phyloP scores from a whole-genome alignment of 2,888 invertebrate genomes.

The Euclidia mi region DNA sequence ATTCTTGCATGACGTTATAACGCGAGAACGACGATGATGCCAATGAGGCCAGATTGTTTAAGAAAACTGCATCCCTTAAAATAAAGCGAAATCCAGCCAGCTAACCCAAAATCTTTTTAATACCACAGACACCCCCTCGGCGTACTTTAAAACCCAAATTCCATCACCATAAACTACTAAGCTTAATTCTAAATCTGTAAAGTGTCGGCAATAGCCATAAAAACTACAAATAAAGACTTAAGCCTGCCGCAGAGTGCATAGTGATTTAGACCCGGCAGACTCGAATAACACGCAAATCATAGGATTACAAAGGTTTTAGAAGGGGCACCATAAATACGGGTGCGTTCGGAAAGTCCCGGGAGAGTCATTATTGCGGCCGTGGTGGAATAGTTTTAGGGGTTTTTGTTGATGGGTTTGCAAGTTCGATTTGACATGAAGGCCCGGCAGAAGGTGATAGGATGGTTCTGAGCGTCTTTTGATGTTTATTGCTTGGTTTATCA shows the following conservation, averaged over 20 bases:
- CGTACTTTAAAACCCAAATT: constrained; percentile 14
- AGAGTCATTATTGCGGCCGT: not conserved
- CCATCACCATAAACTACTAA: constrained; percentile 17
- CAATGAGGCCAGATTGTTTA: no score
- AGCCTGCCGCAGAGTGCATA: constrained; percentile 15
- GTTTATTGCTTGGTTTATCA: no score
- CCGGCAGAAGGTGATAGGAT: no score
- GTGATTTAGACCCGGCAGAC: constrained; percentile 58
- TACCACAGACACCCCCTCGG: constrained; percentile 1
- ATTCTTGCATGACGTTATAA: no score
- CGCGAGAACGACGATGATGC: no score
- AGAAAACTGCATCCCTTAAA: no score
- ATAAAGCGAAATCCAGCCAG: not conserved
- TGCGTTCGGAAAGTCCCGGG: not conserved
- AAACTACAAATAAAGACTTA: constrained; percentile 58
- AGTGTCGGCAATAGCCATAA: constrained; percentile 41
- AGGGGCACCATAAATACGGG: constrained; percentile 29
- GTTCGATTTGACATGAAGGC: no score
- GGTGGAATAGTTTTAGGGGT: not conserved
- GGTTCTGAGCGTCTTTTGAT: no score
- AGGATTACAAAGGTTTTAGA: constrained; percentile 64
- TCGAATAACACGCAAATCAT: constrained; percentile 78
- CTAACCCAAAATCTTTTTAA: not conserved
- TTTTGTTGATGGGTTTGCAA: no score
- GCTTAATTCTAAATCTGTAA: constrained; percentile 27